Conservation (phyloP, 1,140 invertebrate species). For the Cotesia glomerata region DNA sequence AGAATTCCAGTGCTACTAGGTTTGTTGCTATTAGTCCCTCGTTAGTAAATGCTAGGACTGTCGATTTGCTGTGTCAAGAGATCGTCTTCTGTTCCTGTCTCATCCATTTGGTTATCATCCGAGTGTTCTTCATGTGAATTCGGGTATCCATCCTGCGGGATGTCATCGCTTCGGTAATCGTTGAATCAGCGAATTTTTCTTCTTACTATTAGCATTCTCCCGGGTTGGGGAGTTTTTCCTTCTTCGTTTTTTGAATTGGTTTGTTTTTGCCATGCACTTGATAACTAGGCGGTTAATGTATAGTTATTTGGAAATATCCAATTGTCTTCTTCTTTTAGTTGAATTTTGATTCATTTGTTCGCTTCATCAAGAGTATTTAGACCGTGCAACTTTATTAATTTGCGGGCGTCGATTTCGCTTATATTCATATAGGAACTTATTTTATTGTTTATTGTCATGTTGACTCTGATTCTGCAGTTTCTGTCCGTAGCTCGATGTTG, state of each 20-base stretch:
- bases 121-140: too few relatives aligned
- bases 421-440: neutral
- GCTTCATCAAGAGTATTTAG: neutral
- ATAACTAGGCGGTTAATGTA: too few relatives aligned
- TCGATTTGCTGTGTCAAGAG: too few relatives aligned
- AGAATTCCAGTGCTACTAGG: too few relatives aligned
- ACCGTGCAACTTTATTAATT: neutral
- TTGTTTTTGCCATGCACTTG: neutral
- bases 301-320: neutral
- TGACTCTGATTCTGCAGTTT: neutral
- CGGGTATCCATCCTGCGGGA: too few relatives aligned
- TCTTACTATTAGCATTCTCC: neutral
- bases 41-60: too few relatives aligned
- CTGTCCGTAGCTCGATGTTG: neutral
- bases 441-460: conserved; percentile 1
- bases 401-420: neutral
- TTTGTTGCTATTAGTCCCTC: too few relatives aligned
- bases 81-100: too few relatives aligned
- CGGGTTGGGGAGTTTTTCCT: neutral
- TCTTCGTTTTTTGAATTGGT: neutral
- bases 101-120: too few relatives aligned
- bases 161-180: too few relatives aligned
- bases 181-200: too few relatives aligned
- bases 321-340: neutral
- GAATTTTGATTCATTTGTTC: neutral